Evolutionary conservation across 2,113 vertebrate genomes (phyloP), one percentile per base, ranked within the genome.

Genomic region (Anser brachyrhynchus): DNA sequence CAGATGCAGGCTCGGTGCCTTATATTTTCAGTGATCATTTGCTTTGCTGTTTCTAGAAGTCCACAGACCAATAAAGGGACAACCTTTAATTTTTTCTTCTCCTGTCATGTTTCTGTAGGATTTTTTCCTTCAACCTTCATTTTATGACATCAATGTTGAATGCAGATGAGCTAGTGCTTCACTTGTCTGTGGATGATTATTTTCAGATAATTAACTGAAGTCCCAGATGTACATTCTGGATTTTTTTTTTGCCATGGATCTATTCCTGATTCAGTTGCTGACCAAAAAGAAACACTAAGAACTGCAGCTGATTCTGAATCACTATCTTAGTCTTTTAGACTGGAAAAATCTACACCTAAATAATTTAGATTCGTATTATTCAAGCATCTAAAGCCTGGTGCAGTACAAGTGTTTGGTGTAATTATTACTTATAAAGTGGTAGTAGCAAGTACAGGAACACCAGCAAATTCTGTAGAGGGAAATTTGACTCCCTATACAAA

Each of bases 391-490:
- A 89, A 82, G 31, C 55, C 55, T 78, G 81, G 31, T 69, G 41
- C 33, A 52, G 35, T 52, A 85, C 70, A 92, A 95, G n/a, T 62
- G 61, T 67, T 65, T 77, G 20, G 80, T 70, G 62, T 62, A 84
- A 55, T 91, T 92, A 66, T 74, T 90, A 62, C 54, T 74, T 87
- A 39, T 92, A 74, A 89, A 76, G 33, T 82, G 37, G n/a, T 77
- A 44, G 64, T 62, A 84, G 29, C 84, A 65, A 92, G 94, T 73
- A 78, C 26, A 81, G 39, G 31, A 92, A 31, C 44, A 71, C 26
- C 18, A 70, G 74, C 13, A 90, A 93, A 74, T 73, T 95, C 54
- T 95, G 18, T 59, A 61, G 31, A 76, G 74, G 85, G 52, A 65
- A 89, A 13, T 90, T 70, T 61, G 75, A 90, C 33, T 72, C 70